Conservation (phyloP, 1,140 invertebrate species). For the Drosophila mauritiana region DNA sequence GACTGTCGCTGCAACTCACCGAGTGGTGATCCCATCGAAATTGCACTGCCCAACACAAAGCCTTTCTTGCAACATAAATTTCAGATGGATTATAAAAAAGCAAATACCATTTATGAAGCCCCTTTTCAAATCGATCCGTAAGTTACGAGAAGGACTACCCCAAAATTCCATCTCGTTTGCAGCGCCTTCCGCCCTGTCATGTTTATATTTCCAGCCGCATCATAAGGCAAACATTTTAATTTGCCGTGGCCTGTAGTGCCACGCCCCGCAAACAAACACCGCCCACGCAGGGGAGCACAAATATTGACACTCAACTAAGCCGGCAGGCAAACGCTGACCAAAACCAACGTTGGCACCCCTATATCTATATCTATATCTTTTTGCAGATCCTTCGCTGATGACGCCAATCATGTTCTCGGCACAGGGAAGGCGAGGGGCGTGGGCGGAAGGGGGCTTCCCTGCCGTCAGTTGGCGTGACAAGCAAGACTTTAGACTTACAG, state of each 20-base stretch:
- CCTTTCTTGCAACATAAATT: background rate
- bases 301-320: slow-evolving; percentile 76
- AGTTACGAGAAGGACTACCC: background rate
- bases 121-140: slow-evolving; percentile 22
- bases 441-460: slow-evolving; percentile 4
- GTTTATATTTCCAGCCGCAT: slow-evolving; percentile 57
- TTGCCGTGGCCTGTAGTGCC: slow-evolving; percentile 38
- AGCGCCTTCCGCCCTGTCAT: slow-evolving; percentile 32
- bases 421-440: background rate
- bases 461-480: slow-evolving; percentile 78
- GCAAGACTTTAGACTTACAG: slow-evolving; percentile 57
- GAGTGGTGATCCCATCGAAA: slow-evolving; percentile 18
- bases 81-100: background rate
- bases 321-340: slow-evolving; percentile 57
- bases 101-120: background rate
- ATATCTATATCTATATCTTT: background rate
- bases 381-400: slow-evolving; percentile 45
- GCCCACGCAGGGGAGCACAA: slow-evolving; percentile 35
- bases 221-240: slow-evolving; percentile 78
- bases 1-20: background rate
- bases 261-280: slow-evolving; percentile 11
- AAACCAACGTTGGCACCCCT: slow-evolving; percentile 28
- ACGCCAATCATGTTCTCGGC: slow-evolving; percentile 53
- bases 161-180: slow-evolving; percentile 25
- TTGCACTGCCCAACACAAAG: background rate